Evolutionary conservation across 1,140 invertebrate genomes (phyloP).

Genomic region (Achroia grisella): DNA sequence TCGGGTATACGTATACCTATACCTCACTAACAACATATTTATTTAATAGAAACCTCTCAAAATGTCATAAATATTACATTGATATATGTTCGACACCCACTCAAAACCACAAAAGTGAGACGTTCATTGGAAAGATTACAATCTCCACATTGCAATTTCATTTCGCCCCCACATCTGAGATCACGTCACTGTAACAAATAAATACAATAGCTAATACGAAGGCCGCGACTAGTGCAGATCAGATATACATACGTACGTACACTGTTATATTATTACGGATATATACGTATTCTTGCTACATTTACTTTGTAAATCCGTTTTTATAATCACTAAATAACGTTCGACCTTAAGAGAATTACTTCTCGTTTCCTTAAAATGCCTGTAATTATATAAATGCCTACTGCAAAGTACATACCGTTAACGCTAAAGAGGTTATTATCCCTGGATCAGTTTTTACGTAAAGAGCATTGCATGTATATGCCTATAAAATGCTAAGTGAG

Average conservation of each 20-base stretch:
- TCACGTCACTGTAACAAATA: slow-evolving; percentile 42
- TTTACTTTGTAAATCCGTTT: background rate
- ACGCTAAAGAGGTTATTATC: too few species aligned
- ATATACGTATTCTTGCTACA: background rate
- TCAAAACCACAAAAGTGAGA: slow-evolving; percentile 17
- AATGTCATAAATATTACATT: too few species aligned
- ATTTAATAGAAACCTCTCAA: too few species aligned
- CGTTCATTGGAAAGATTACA: slow-evolving; percentile 36
- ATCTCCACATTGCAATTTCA: slow-evolving; percentile 38
- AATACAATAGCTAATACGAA: slow-evolving; percentile 29
- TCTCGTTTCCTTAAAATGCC: too few species aligned
- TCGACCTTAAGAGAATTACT: background rate
- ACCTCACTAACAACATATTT: background rate
- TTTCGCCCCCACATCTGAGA: slow-evolving; percentile 37
- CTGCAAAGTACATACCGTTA: too few species aligned
- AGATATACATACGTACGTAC: too few species aligned
- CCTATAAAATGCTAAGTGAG: too few species aligned
- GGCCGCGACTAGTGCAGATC: slow-evolving; percentile 21
- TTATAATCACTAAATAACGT: background rate
- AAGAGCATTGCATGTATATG: too few species aligned
- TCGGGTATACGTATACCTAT: too few species aligned
- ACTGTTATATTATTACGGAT: background rate
- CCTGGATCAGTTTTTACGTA: too few species aligned
- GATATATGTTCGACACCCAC: slow-evolving; percentile 25
- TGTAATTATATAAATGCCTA: too few species aligned